phyloP scores from a whole-genome alignment of 2,888 invertebrate genomes.

The Parnassius apollo region DNA sequence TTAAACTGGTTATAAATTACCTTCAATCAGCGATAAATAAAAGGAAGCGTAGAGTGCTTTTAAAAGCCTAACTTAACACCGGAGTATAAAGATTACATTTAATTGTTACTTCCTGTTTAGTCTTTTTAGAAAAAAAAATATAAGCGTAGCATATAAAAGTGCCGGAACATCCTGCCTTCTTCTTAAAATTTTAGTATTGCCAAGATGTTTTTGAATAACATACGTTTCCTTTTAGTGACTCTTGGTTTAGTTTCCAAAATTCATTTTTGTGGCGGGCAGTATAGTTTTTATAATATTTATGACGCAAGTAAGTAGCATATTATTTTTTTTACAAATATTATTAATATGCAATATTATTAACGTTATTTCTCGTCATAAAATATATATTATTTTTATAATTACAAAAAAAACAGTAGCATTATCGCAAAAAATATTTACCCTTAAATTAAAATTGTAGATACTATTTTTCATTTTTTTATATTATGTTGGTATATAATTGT shows the following conservation, averaged over 20 bases:
- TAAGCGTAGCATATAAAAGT: constrained; percentile 11
- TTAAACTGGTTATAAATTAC: background rate
- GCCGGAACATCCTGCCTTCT: constrained; percentile 1
- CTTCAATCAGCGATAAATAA: background rate
- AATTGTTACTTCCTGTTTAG: background rate
- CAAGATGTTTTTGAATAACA: constrained; percentile 15
- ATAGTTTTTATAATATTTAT: constrained; percentile 1
- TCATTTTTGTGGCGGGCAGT: constrained; percentile 4
- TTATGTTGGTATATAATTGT: too few species aligned
- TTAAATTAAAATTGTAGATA: background rate
- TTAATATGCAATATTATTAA: background rate
- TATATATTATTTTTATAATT: too few species aligned
- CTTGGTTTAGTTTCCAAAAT: constrained; percentile 10
- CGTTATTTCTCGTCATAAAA: too few species aligned
- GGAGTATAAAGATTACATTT: constrained; percentile 2
- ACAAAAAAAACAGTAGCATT: too few species aligned
- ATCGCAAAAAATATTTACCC: background rate
- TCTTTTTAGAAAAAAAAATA: constrained; percentile 1
- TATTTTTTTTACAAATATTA: background rate
- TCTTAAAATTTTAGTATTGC: constrained; percentile 7
- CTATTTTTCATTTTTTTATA: background rate
- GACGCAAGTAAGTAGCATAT: constrained; percentile 8
- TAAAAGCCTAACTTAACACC: background rate
- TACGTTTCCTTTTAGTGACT: constrained; percentile 1
- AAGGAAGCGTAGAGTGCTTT: too few species aligned